Evolutionary conservation across 2,797 vertebrate genomes (phyloP).

Genomic region (Limnodromus scolopaceus): DNA sequence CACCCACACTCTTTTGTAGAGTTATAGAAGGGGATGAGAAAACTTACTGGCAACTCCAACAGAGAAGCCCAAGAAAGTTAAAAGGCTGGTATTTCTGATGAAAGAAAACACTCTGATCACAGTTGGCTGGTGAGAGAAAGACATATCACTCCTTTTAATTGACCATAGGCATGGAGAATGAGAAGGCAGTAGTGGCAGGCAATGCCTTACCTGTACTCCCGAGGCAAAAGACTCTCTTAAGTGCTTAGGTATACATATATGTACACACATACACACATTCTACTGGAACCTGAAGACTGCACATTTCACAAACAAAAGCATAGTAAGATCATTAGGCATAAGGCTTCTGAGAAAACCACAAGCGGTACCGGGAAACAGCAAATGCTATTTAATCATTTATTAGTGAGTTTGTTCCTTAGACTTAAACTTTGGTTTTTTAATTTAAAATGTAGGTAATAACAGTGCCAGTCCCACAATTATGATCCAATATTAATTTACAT

Average conservation of each 20-base stretch:
- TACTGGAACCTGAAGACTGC: background rate
- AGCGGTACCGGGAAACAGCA: background rate
- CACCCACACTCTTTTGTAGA: background rate
- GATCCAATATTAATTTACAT: background rate
- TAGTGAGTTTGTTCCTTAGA: background rate
- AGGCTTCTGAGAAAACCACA: background rate
- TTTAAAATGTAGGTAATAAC: background rate
- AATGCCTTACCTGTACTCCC: background rate
- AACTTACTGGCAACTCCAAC: background rate
- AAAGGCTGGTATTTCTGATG: background rate
- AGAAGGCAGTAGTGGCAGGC: background rate
- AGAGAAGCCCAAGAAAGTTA: background rate
- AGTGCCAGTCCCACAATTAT: background rate
- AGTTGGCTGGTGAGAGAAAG: background rate
- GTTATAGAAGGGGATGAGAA: background rate
- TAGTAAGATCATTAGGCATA: background rate
- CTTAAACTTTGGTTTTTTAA: background rate
- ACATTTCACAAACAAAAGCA: background rate
- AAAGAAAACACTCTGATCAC: constrained; percentile 1
- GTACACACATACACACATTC: background rate
- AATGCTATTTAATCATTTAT: background rate
- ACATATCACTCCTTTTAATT: background rate
- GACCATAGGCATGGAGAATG: background rate
- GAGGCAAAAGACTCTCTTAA: background rate
- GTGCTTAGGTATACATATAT: background rate